These are phyloP conservation scores for Clinocottus analis DNA, from an alignment of 2,113 vertebrate species.

Conservation along the genomic window DNA sequence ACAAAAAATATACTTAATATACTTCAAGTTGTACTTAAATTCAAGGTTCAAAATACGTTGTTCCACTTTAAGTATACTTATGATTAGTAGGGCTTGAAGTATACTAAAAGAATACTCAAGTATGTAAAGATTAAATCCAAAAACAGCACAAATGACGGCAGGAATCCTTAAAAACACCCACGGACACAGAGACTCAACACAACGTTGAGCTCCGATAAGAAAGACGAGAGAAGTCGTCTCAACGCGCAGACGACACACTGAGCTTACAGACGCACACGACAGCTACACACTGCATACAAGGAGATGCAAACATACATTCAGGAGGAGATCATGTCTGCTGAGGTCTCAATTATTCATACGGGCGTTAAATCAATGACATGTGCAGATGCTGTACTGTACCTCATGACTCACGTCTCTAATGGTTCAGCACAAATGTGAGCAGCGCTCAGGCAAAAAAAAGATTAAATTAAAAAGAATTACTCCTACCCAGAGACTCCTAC, in stretches of 20 bases:
- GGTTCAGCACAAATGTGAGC: conserved; percentile 44
- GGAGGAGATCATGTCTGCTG: conserved; percentile 20
- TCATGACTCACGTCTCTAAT: conserved; percentile 53
- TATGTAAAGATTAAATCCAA: no score
- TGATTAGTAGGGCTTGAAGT: no score
- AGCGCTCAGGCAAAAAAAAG: neutral
- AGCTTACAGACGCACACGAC: conserved; percentile 22
- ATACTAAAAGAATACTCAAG: no score
- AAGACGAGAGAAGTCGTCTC: no score
- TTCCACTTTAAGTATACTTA: no score
- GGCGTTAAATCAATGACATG: conserved; percentile 71
- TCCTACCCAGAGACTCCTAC: conserved; percentile 4
- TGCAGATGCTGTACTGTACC: conserved; percentile 61
- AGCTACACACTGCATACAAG: conserved; percentile 27
- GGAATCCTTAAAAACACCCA: conserved; percentile 33
- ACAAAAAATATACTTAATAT: no score
- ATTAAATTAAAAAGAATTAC: no score
- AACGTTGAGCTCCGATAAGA: no score
- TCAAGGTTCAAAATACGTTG: no score
- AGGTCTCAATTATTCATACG: conserved; percentile 71
- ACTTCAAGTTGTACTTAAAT: no score
- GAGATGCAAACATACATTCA: conserved; percentile 33
- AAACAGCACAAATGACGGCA: conserved; percentile 36
- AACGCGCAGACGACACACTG: conserved; percentile 10
- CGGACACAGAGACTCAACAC: no score